Evolutionary conservation across 2,888 invertebrate species (phyloP).

Genomic region (Euzetes globulus): DNA sequence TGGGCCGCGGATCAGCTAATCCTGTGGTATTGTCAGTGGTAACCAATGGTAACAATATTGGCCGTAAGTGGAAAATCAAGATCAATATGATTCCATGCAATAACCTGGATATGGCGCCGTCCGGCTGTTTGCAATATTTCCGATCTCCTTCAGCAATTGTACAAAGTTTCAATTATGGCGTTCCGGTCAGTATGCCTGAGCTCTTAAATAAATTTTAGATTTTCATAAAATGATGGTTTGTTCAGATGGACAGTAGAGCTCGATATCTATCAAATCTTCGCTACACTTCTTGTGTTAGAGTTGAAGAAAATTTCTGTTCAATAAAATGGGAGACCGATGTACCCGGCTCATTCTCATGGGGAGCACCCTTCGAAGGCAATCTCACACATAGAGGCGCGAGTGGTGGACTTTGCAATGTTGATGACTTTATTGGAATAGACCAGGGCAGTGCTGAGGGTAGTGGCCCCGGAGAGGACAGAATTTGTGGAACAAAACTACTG

Average conservation of each 20-base stretch:
- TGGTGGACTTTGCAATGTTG: constrained; percentile 39
- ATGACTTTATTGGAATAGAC: constrained; percentile 39
- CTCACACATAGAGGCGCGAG: constrained; percentile 33
- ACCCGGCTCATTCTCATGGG: constrained; percentile 41
- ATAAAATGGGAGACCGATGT: constrained; percentile 43
- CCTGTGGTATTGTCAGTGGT: constrained; percentile 65
- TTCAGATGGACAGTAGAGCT: constrained; percentile 39
- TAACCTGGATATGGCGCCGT: constrained; percentile 41
- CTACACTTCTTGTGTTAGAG: constrained; percentile 42
- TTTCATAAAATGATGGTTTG: background rate
- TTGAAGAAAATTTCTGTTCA: constrained; percentile 43
- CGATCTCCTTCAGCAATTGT: constrained; percentile 41
- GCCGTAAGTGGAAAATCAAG: constrained; percentile 36
- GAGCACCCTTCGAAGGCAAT: constrained; percentile 38
- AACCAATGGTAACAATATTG: constrained; percentile 42
- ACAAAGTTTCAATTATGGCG: constrained; percentile 42
- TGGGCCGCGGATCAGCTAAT: constrained; percentile 64
- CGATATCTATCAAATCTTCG: constrained; percentile 42
- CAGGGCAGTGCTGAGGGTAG: constrained; percentile 38
- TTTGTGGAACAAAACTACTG: constrained; percentile 38
- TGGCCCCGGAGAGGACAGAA: constrained; percentile 39
- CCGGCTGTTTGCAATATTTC: constrained; percentile 43
- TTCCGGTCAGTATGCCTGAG: constrained; percentile 25
- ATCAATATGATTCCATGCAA: constrained; percentile 43
- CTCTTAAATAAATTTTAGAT: background rate